These are phyloP conservation scores for Pontoporia blainvillei DNA, from an alignment of 2,113 vertebrate species.

Conservation along the genomic window DNA sequence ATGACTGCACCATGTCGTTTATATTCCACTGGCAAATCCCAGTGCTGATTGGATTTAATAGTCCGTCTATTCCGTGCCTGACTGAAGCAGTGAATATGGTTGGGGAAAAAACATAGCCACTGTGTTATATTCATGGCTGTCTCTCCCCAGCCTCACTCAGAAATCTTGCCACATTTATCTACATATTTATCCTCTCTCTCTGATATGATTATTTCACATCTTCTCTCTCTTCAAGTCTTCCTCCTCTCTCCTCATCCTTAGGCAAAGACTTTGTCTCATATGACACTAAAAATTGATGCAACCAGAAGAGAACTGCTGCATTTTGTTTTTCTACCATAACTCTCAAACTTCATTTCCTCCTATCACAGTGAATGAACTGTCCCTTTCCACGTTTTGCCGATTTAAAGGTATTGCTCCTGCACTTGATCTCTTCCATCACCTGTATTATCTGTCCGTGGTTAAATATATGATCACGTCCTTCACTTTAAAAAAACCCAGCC, in stretches of 20 bases:
- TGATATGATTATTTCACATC: background rate
- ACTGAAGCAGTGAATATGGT: background rate
- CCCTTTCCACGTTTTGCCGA: background rate
- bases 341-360: background rate
- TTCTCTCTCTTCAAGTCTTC: background rate
- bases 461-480: background rate
- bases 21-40: background rate
- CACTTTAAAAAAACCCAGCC: background rate
- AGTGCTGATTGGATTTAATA: background rate
- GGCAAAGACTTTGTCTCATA: background rate
- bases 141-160: background rate
- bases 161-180: background rate
- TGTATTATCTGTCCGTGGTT: background rate
- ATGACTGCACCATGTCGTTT: background rate
- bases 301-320: background rate
- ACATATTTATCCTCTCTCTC: background rate
- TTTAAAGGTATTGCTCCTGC: background rate
- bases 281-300: background rate
- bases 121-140: background rate
- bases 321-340: background rate
- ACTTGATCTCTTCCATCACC: background rate
- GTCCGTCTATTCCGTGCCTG: background rate
- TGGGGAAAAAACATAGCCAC: background rate
- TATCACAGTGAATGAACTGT: background rate
- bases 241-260: background rate